Evolutionary conservation across 1,140 invertebrate genomes (phyloP).

Genomic region (Ectropis grisescens): DNA sequence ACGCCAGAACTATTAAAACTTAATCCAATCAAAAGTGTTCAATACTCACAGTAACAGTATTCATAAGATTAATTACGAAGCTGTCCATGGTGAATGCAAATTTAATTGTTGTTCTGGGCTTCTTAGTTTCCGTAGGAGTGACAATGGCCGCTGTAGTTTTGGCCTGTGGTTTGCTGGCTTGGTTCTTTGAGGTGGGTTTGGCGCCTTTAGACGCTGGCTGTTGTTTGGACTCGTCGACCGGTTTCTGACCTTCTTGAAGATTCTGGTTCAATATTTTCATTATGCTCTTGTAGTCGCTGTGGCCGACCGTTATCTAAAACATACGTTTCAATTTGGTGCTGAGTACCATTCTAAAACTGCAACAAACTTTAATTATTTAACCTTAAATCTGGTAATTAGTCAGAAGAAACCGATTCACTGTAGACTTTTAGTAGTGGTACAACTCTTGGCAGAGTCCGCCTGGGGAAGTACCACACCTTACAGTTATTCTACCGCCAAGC

Average conservation of each 20-base stretch:
- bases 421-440: too few relatives aligned
- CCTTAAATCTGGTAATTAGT: too few relatives aligned
- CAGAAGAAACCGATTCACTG: too few relatives aligned
- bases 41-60: slow-evolving; percentile 37
- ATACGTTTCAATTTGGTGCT: too few relatives aligned
- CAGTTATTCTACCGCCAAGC: too few relatives aligned
- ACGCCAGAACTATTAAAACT: too few relatives aligned
- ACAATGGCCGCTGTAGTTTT: slow-evolving; percentile 25
- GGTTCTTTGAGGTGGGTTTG: slow-evolving; percentile 29
- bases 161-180: slow-evolving; percentile 26
- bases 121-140: slow-evolving; percentile 23
- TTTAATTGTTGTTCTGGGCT: slow-evolving; percentile 70
- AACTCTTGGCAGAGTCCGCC: too few relatives aligned
- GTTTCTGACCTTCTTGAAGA: slow-evolving; percentile 76
- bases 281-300: slow-evolving; percentile 85
- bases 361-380: too few relatives aligned
- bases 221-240: slow-evolving; percentile 44
- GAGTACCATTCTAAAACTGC: too few relatives aligned
- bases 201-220: slow-evolving; percentile 17
- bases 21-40: too few relatives aligned
- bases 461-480: too few relatives aligned
- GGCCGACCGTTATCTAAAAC: slow-evolving; percentile 76
- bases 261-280: slow-evolving; percentile 88
- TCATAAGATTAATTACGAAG: slow-evolving; percentile 76
- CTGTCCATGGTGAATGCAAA: slow-evolving; percentile 81